phyloP scores from a whole-genome alignment of 35 echinoderm and acorn worm species.

The Stichopus chloronotus region DNA sequence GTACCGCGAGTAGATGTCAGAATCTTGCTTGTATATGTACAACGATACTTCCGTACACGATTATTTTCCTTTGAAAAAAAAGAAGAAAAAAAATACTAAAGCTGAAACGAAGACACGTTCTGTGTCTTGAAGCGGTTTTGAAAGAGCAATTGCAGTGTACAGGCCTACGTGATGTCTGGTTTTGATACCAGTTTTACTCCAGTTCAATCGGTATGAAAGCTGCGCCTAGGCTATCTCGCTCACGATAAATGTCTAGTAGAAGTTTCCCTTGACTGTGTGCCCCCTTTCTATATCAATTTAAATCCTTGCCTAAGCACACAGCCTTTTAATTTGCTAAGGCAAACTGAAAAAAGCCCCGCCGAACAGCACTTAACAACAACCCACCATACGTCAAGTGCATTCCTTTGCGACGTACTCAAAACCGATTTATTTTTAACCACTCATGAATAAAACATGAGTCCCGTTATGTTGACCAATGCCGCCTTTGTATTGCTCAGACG shows the following conservation, averaged over 20 bases:
- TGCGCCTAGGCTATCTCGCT: background rate
- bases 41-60: too few relatives aligned
- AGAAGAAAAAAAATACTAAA: too few relatives aligned
- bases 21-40: too few relatives aligned
- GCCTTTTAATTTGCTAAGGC: background rate
- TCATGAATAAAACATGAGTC: constrained; percentile 60
- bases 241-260: background rate
- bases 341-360: background rate
- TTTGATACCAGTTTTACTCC: too few relatives aligned
- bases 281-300: constrained; percentile 1
- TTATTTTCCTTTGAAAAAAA: too few relatives aligned
- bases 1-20: too few relatives aligned
- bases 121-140: too few relatives aligned
- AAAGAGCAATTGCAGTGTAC: too few relatives aligned
- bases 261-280: background rate
- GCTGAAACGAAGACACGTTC: too few relatives aligned
- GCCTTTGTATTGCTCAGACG: constrained; percentile 37
- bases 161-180: too few relatives aligned
- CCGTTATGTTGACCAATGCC: constrained; percentile 51
- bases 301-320: background rate
- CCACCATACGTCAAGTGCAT: constrained; percentile 51
- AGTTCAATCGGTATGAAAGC: background rate
- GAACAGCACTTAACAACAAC: constrained; percentile 28
- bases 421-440: constrained; percentile 27
- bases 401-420: constrained; percentile 38